Evolutionary conservation across 2,797 vertebrate genomes (phyloP), one percentile per base, ranked within the genome.

Genomic region (Phrynocephalus guinanensis): DNA sequence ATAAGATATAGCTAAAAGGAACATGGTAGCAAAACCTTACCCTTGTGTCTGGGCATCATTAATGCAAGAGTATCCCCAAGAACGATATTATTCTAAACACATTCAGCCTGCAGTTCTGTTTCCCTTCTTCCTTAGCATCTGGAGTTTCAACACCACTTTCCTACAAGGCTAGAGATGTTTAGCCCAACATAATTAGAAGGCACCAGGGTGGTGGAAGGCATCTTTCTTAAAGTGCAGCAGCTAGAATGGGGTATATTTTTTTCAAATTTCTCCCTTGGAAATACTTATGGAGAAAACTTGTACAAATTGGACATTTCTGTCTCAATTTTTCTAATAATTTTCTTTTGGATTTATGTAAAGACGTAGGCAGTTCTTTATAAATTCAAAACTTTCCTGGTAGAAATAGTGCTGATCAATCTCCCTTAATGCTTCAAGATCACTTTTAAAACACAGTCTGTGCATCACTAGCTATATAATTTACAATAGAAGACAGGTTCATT

Each of bases 311-410:
- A 63, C 60, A 63, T 63, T 90, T 92, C 91, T 88, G 83, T 90
- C 72, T 90, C 91, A 0, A 16, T 79, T 89, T 93, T 91, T 90
- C 0, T 0, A 71, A 73, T 85, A 95, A 93, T 92, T 89, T 88
- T 56, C 66, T 87, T 82, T 92, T 82, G 86, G 26, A 83, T 79
- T 70, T 87, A 0, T n/a, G n/a, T 86, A 93, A 87, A 56, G 86
- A 38, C 38, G 79, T 76, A 88, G 90, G 82, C 85, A 94, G 79
- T n/a, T 87, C 92, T 91, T 91, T 92, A 44, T 92, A 72, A 87
- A 68, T 90, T 93, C 94, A 91, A 56, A 90, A 80, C 87, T 86
- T 75, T 63, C 78, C 89, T 87, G 89, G 56, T 86, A 87, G 20
- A 78, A 77, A 91, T 89, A 79, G 88, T 73, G 80, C 79, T 91